Evolutionary conservation across 2,888 invertebrate genomes (phyloP), one percentile per base, ranked within the genome.

Genomic region (Notodonta dromedarius): DNA sequence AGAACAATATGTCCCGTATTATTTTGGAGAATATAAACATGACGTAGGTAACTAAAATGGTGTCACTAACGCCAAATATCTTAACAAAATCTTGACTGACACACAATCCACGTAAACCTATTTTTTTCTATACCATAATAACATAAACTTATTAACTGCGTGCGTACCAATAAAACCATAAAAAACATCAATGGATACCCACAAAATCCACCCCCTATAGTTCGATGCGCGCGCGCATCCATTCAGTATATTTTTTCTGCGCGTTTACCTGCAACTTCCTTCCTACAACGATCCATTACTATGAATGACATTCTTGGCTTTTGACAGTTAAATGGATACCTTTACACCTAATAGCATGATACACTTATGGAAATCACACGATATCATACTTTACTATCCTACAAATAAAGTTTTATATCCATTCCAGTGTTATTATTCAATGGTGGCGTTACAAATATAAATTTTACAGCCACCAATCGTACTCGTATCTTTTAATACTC

Each of bases 191-290:
- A 74, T 76, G 63, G 61, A 66, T 73, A 73, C 78, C 81, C 83
- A 78, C 82, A 79, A 78, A 76, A 74, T 73, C 74, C 76, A 74
- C 80, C 82, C 80, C 75, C 71, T 80, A 74, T 70, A 74, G 68
- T 75, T 66, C 71, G 46, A 16, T 74, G 84, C 84, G 84, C 79
- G 78, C 79, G 82, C 82, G 85, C 86, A 82, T 73, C 69, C 78
- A 84, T 83, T 85, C 82, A 83, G 60, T 66, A 59, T 78, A 71
- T 80, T 83, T 86, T 88, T 85, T 87, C 80, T 78, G 67, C 72
- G 65, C 78, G 76, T 82, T 82, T 92, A 93, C 93, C 93, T 93
- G 93, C 89, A 81, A 91, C 93, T 93, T 93, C 93, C 93, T 93
- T 93, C 93, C 93, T 93, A 80, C 80, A 87, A 73, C 89, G 84